Base-by-base conservation (phyloP, 2,113 vertebrate genomes). In the Oreotrochilus melanogaster region DNA sequence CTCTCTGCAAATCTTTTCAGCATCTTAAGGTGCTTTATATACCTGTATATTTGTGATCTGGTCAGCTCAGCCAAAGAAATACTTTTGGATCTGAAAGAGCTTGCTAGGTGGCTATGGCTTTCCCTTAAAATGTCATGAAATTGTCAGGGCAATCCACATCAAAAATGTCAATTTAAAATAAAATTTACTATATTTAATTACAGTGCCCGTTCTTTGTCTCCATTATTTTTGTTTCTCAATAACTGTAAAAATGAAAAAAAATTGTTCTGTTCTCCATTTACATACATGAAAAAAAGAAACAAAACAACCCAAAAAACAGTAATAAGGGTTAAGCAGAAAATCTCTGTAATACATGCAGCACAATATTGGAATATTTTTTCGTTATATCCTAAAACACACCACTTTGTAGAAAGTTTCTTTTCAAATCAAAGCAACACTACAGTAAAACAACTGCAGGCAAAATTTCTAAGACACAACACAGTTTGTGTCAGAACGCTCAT, bases 391-490 rank as follows among this genome's bases (percentile, higher is more conserved):
- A 89, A 93, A 94, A 37, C 48, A 84, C 13, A 84, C 22, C 88
- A 89, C 75, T 96, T 91, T 91, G 82, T 93, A 91, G 19, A 37
- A 92, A 87, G 48, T 83, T 96, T 61, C 92, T 95, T 93, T 95
- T 60, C 58, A 84, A 95, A 96, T 97, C 95, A 94, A 91, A 97
- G 94, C 22, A n/a, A 53, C 45, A 75, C 73, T 94, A 67, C 64
- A 91, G 78, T 96, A 91, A 97, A 96, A 96, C 89, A 94, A 96
- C 97, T 98, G 80, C 88, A 95, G 96, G 97, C 88, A 92, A 95
- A 91, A 92, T 94, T 95, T 90, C 87, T 85, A 74, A 93, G 88
- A 89, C 93, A 96, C 74, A 78, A 83, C 3, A 47, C 88, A 37
- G 57, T 88, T 66, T 96, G 89, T 98, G 96, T 97, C 94, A 97